phyloP scores from a whole-genome alignment of 1,140 invertebrate genomes.

The Aethina tumida region DNA sequence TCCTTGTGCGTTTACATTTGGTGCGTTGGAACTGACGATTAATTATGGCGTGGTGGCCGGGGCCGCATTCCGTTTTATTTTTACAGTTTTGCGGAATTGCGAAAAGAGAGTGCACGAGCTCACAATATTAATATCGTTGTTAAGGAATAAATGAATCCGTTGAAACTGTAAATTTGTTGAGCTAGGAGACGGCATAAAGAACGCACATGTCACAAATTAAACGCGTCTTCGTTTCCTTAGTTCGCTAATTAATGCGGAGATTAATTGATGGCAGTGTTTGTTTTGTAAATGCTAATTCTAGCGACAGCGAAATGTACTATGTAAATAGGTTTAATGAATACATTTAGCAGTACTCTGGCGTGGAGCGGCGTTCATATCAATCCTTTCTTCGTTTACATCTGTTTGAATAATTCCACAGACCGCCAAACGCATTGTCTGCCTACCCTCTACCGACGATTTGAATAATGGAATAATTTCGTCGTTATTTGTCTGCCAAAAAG shows the following conservation, averaged over 20 bases:
- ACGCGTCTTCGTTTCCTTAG: slow-evolving; percentile 3
- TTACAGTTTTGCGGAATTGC: no score
- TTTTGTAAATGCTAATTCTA: slow-evolving; percentile 22
- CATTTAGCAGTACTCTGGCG: slow-evolving; percentile 19
- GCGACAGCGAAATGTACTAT: slow-evolving; percentile 16
- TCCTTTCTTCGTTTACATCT: slow-evolving; percentile 28
- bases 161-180: no score
- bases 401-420: slow-evolving; percentile 25
- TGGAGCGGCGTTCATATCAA: slow-evolving; percentile 19
- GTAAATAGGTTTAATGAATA: slow-evolving; percentile 28
- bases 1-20: no score
- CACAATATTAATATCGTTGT: no score
- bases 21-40: no score
- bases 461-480: slow-evolving; percentile 25
- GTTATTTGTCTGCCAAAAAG: slow-evolving; percentile 25
- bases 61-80: no score
- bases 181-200: no score
- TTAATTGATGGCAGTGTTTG: slow-evolving; percentile 24
- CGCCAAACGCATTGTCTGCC: slow-evolving; percentile 21
- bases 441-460: slow-evolving; percentile 17
- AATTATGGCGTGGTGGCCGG: no score
- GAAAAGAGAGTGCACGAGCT: no score
- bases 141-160: no score
- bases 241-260: slow-evolving; percentile 20
- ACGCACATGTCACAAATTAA: background rate